These are phyloP conservation scores for Pseudobourletiella spinata DNA, from an alignment of 1,140 invertebrate species.

Conservation along the genomic window DNA sequence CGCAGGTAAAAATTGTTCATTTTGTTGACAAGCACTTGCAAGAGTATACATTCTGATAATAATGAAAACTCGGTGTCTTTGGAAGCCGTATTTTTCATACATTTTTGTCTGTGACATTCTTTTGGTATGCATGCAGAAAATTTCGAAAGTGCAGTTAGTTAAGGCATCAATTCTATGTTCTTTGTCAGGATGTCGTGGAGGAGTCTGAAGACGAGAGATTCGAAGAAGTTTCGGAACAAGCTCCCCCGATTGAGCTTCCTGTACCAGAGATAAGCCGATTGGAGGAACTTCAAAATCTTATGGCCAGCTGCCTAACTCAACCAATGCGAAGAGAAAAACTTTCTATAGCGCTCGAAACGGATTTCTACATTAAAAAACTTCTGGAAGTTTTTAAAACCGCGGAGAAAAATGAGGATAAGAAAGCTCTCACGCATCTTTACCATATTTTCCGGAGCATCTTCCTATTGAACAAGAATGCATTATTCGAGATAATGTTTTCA, in stretches of 20 bases:
- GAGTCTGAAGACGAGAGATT: slow-evolving; percentile 96
- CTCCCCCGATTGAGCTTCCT: slow-evolving; percentile 84
- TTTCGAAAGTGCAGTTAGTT: too few species aligned
- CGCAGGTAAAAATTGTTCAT: slow-evolving; percentile 49
- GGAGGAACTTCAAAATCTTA: slow-evolving; percentile 81
- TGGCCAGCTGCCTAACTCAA: slow-evolving; percentile 50
- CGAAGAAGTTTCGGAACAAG: slow-evolving; percentile 88
- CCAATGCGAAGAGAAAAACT: slow-evolving; percentile 89
- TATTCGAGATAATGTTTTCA: slow-evolving; percentile 96
- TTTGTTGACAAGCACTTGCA: too few species aligned
- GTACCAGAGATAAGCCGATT: slow-evolving; percentile 84
- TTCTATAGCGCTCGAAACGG: slow-evolving; percentile 83
- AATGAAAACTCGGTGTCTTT: too few species aligned
- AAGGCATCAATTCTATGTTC: too few species aligned
- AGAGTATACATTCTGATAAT: too few species aligned
- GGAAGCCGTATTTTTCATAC: too few species aligned
- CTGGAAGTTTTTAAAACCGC: slow-evolving; percentile 92
- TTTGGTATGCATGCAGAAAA: too few species aligned
- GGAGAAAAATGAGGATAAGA: slow-evolving; percentile 91
- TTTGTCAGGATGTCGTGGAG: slow-evolving; percentile 78
- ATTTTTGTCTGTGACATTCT: too few species aligned
- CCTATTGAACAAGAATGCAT: slow-evolving; percentile 90
- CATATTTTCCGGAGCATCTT: slow-evolving; percentile 99
- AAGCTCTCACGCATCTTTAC: slow-evolving; percentile 90
- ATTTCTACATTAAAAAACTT: slow-evolving; percentile 92